These are phyloP conservation scores for Anas platyrhynchos DNA, from an alignment of 2,113 vertebrate species.

Conservation along the genomic window DNA sequence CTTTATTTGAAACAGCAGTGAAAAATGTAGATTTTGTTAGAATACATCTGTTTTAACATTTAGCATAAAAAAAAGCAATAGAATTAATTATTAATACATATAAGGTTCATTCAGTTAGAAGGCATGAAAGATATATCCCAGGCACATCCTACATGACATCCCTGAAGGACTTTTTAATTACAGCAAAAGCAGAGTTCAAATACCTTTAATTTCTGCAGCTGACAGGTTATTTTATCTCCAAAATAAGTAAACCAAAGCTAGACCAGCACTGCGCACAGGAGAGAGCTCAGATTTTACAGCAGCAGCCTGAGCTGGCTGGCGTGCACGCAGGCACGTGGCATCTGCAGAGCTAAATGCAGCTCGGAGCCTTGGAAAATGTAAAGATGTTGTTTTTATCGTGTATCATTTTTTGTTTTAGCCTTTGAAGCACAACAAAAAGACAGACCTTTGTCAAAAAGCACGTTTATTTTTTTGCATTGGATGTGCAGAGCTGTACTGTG, in stretches of 20 bases:
- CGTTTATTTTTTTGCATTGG: background rate
- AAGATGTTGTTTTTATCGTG: background rate
- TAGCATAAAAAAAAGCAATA: background rate
- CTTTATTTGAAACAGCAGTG: background rate
- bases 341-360: conserved; percentile 17
- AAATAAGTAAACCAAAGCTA: conserved; percentile 19
- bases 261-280: background rate
- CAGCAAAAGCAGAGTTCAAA: background rate
- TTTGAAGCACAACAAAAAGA: conserved; percentile 26
- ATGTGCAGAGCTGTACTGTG: background rate
- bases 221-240: conserved; percentile 7
- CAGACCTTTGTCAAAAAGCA: background rate
- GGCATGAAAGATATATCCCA: background rate
- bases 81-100: background rate
- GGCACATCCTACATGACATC: background rate
- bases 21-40: background rate
- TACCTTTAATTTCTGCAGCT: conserved; percentile 10
- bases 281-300: conserved; percentile 24
- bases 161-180: background rate
- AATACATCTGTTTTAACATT: background rate
- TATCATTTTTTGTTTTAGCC: background rate
- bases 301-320: background rate
- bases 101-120: background rate
- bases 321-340: background rate
- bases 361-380: background rate